phyloP scores from a whole-genome alignment of 64 coral and sea anemone species.

The Anthopleura sola region DNA sequence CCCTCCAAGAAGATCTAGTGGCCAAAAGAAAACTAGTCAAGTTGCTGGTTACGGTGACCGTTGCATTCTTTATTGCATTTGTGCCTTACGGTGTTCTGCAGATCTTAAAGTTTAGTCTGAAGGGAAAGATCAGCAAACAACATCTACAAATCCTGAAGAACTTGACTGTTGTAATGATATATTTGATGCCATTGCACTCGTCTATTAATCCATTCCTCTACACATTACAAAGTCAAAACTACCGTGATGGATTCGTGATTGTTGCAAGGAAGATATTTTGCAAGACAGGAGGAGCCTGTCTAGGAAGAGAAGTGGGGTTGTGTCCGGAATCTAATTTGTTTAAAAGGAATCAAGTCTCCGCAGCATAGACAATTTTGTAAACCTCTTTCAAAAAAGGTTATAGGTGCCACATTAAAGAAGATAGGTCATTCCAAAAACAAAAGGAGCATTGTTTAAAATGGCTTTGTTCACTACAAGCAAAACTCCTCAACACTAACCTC shows the following conservation, averaged over 20 bases:
- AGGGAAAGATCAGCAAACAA: background rate
- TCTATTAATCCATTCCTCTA: conserved; percentile 72
- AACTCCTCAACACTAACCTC: too few species aligned
- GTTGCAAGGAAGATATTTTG: conserved; percentile 47
- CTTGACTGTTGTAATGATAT: background rate
- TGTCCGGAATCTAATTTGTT: too few species aligned
- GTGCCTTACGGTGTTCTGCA: conserved; percentile 53
- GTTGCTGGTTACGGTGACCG: conserved; percentile 50
- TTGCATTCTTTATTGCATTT: conserved; percentile 69
- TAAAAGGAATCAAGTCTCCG: too few species aligned
- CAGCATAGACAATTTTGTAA: too few species aligned
- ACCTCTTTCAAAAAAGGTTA: too few species aligned
- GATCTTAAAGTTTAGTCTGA: conserved; percentile 29
- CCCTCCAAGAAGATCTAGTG: conserved; percentile 27
- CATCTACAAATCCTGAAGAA: background rate
- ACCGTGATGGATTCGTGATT: conserved; percentile 51
- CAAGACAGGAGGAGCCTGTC: background rate
- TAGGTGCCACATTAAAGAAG: too few species aligned
- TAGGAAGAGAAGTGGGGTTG: too few species aligned
- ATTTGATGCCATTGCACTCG: conserved; percentile 53
- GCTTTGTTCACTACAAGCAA: too few species aligned
- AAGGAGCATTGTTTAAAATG: too few species aligned
- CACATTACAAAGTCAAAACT: conserved; percentile 65
- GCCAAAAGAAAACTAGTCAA: conserved; percentile 61
- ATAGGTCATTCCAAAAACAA: too few species aligned